Conservation (phyloP, 1,140 invertebrate species). For the Agrypnia vestita region DNA sequence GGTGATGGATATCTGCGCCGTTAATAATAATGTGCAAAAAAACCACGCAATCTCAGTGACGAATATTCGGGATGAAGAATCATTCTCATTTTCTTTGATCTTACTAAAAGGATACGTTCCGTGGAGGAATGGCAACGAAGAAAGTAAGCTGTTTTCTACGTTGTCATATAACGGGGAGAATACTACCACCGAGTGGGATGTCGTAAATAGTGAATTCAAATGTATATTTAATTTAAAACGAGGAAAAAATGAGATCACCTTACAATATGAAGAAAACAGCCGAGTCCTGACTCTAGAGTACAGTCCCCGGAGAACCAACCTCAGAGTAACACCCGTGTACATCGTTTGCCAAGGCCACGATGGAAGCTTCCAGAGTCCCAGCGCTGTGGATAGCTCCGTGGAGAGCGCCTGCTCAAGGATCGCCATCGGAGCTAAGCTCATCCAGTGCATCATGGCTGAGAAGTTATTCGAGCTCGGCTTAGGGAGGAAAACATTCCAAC, state of each 20-base stretch:
- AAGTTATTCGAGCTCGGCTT: slow-evolving; percentile 89
- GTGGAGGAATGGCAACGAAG: slow-evolving; percentile 65
- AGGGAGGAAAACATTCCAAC: slow-evolving; percentile 86
- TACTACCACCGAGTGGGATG: slow-evolving; percentile 66
- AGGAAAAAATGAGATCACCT: slow-evolving; percentile 69
- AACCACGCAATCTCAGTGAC: slow-evolving; percentile 46
- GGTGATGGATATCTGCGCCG: slow-evolving; percentile 57
- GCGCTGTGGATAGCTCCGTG: slow-evolving; percentile 79
- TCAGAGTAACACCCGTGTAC: slow-evolving; percentile 79
- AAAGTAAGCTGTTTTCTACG: slow-evolving; percentile 67
- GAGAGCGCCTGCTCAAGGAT: slow-evolving; percentile 85
- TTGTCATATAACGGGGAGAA: slow-evolving; percentile 63
- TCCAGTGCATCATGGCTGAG: slow-evolving; percentile 91
- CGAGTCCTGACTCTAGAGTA: slow-evolving; percentile 66
- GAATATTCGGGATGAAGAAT: slow-evolving; percentile 68
- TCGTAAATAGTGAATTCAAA: slow-evolving; percentile 71
- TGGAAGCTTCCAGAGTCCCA: slow-evolving; percentile 86
- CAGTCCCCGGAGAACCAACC: slow-evolving; percentile 70
- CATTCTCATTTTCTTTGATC: slow-evolving; percentile 69
- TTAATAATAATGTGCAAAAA: slow-evolving; percentile 55
- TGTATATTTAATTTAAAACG: slow-evolving; percentile 67
- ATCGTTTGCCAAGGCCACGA: slow-evolving; percentile 84
- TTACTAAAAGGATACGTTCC: slow-evolving; percentile 69
- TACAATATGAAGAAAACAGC: slow-evolving; percentile 63
- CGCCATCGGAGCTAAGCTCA: slow-evolving; percentile 82